Percentiles rank a stretch among this genome's conserved stretches.
Conservation (phyloP, 2,113 vertebrate genomes). For the Paratilapia polleni region DNA sequence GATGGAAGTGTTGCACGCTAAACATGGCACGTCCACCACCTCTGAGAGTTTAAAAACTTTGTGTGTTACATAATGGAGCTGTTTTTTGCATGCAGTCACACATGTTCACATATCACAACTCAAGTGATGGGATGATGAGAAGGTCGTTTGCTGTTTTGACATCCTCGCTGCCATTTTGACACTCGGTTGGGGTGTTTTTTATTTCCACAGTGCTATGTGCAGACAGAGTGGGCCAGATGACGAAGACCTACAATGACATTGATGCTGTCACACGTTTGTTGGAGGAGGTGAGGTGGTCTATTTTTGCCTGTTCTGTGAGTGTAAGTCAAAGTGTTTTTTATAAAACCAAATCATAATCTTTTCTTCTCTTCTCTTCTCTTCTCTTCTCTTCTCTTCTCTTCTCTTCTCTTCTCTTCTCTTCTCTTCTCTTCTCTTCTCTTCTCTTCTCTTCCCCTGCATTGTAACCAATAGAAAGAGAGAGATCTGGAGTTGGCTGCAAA, state of each 20-base stretch:
- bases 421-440: background rate
- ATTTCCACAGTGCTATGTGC: slow-evolving; percentile 92
- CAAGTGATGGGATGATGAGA: background rate
- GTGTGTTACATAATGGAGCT: slow-evolving; percentile 30
- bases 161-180: background rate
- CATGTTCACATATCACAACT: background rate
- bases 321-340: background rate
- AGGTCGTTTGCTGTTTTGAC: background rate
- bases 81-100: background rate
- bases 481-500: slow-evolving; percentile 96
- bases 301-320: background rate
- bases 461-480: slow-evolving; percentile 90
- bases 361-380: background rate
- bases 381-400: background rate
- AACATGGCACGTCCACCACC: background rate
- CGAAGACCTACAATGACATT: slow-evolving; percentile 99
- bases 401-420: background rate
- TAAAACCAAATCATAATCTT: background rate
- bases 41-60: background rate
- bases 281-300: slow-evolving; percentile 87
- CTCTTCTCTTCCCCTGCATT: background rate
- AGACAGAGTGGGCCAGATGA: slow-evolving; percentile 99
- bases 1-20: background rate
- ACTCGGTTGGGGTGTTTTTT: background rate
- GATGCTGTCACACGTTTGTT: slow-evolving; percentile 97